Conservation (phyloP, 2,113 vertebrate genomes). For the Orthonyx spaldingii region DNA sequence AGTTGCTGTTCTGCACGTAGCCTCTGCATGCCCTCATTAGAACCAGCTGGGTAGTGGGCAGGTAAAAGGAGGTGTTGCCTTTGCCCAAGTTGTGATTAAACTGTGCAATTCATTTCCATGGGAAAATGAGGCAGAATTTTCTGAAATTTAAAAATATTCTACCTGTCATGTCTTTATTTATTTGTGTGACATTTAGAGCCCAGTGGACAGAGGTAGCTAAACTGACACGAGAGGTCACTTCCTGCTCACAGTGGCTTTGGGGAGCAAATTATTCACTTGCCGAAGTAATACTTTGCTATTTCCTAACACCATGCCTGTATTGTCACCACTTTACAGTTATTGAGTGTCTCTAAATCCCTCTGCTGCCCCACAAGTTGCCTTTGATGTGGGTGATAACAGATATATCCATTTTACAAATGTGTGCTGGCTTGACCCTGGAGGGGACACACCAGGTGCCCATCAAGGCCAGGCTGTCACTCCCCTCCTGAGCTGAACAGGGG, state of each 20-base stretch:
- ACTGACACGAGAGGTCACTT: not conserved
- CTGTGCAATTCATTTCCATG: not conserved
- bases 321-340: not conserved
- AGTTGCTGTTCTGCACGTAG: not conserved
- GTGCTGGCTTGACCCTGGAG: not conserved
- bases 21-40: not conserved
- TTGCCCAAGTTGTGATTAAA: not conserved
- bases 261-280: constrained; percentile 10
- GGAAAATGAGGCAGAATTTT: not conserved
- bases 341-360: not conserved
- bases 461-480: not conserved
- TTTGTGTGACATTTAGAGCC: not conserved
- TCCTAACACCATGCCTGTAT: not conserved
- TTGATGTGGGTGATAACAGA: not conserved
- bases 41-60: not conserved
- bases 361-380: not conserved
- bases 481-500: not conserved
- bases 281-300: not conserved
- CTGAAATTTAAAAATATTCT: not conserved
- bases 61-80: not conserved
- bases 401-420: not conserved
- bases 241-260: not conserved
- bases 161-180: not conserved
- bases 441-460: not conserved
- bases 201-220: not conserved